phyloP scores from a whole-genome alignment of 2,888 invertebrate species.

The Calephelis perditalis region DNA sequence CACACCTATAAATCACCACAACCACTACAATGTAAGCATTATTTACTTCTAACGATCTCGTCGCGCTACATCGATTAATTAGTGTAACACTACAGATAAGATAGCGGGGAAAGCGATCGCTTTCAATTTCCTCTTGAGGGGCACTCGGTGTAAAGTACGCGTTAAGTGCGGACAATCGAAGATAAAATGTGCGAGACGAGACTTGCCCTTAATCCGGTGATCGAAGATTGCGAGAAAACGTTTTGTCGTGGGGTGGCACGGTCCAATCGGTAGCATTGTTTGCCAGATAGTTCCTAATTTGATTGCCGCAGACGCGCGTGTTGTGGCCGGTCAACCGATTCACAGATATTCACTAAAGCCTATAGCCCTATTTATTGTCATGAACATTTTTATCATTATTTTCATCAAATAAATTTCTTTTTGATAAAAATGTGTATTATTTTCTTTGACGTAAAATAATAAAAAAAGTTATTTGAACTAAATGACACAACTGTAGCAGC shows the following conservation, averaged over 20 bases:
- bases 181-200: slow-evolving; percentile 77
- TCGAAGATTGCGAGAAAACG: slow-evolving; percentile 78
- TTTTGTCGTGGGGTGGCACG: slow-evolving; percentile 75
- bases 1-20: slow-evolving; percentile 72
- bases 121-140: slow-evolving; percentile 77
- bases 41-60: slow-evolving; percentile 68
- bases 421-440: too few relatives aligned
- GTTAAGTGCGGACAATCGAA: slow-evolving; percentile 78
- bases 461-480: too few relatives aligned
- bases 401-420: too few relatives aligned
- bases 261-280: slow-evolving; percentile 64
- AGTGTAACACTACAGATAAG: slow-evolving; percentile 75
- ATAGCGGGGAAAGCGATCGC: slow-evolving; percentile 75
- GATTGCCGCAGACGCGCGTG: slow-evolving; percentile 62
- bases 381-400: too few relatives aligned
- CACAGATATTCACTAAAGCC: slow-evolving; percentile 67
- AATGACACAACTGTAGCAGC: too few relatives aligned
- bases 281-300: slow-evolving; percentile 62
- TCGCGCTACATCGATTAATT: slow-evolving; percentile 73
- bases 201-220: slow-evolving; percentile 75
- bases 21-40: slow-evolving; percentile 63
- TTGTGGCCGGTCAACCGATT: slow-evolving; percentile 56
- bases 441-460: too few relatives aligned
- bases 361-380: slow-evolving; percentile 42
- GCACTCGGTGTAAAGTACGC: slow-evolving; percentile 75